These are phyloP conservation scores for Enteromius thamalakanensis DNA, from an alignment of 2,797 vertebrate species.

Conservation along the genomic window DNA sequence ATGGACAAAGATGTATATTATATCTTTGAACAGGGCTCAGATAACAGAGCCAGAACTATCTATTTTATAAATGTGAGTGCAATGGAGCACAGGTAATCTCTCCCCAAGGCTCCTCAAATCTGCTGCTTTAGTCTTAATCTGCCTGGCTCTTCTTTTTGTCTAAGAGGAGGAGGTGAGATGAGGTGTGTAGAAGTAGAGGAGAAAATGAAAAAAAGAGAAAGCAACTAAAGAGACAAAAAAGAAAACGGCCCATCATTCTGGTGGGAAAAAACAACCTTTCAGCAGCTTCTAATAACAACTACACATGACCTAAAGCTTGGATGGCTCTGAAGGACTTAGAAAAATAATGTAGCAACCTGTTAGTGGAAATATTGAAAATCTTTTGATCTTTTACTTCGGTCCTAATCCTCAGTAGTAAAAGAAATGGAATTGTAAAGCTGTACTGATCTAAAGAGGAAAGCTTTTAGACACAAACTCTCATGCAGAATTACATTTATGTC, in stretches of 20 bases:
- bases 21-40: not conserved
- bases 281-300: slow-evolving; percentile 47
- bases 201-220: not conserved
- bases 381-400: slow-evolving; percentile 27
- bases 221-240: slow-evolving; percentile 11
- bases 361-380: slow-evolving; percentile 38
- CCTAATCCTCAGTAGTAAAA: slow-evolving; percentile 17
- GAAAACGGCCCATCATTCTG: slow-evolving; percentile 14
- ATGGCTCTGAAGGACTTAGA: slow-evolving; percentile 14
- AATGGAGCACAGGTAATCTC: slow-evolving; percentile 56
- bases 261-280: slow-evolving; percentile 20
- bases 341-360: slow-evolving; percentile 42
- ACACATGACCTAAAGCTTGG: slow-evolving; percentile 24
- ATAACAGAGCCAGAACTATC: not conserved
- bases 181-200: slow-evolving; percentile 12
- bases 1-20: not conserved
- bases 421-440: slow-evolving; percentile 31
- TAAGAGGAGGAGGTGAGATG: slow-evolving; percentile 25
- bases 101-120: slow-evolving; percentile 40
- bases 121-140: slow-evolving; percentile 46
- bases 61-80: slow-evolving; percentile 4
- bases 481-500: not conserved
- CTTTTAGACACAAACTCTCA: not conserved
- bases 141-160: slow-evolving; percentile 31
- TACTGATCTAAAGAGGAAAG: slow-evolving; percentile 11